Percentiles rank a stretch among this genome's conserved stretches.
Evolutionary conservation across 2,113 vertebrate species (phyloP).

Genomic region (Pangasianodon gigas): DNA sequence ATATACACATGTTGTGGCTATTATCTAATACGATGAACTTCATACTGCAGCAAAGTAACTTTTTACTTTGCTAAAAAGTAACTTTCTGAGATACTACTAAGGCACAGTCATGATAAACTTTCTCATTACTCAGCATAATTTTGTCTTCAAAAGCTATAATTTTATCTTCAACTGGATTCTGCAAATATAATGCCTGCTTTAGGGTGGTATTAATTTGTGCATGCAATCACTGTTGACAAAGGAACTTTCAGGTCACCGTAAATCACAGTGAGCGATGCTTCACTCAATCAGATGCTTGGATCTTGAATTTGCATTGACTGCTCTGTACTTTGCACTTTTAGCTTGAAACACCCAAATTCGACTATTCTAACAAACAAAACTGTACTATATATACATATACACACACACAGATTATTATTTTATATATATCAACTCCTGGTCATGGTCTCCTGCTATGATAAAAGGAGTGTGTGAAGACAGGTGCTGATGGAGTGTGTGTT

Average conservation of each 20-base stretch:
- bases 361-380: neutral
- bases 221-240: neutral
- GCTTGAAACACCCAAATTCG: neutral
- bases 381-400: too few species aligned
- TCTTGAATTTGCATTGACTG: neutral
- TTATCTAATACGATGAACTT: neutral
- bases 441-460: neutral
- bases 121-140: neutral
- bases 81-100: neutral
- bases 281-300: too few species aligned
- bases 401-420: too few species aligned
- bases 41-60: too few species aligned
- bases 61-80: neutral
- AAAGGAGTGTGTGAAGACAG: slow-evolving; percentile 61
- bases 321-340: neutral
- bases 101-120: neutral
- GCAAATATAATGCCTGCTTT: neutral
- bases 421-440: neutral
- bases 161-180: neutral
- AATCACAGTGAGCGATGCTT: neutral
- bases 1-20: neutral
- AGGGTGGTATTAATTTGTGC: neutral
- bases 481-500: slow-evolving; percentile 66
- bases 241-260: neutral
- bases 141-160: neutral